A percentile compares a stretch with the other conserved stretches of the same genome.
Evolutionary conservation across 2,113 vertebrate genomes (phyloP).

Genomic region (Oryzias javanicus): DNA sequence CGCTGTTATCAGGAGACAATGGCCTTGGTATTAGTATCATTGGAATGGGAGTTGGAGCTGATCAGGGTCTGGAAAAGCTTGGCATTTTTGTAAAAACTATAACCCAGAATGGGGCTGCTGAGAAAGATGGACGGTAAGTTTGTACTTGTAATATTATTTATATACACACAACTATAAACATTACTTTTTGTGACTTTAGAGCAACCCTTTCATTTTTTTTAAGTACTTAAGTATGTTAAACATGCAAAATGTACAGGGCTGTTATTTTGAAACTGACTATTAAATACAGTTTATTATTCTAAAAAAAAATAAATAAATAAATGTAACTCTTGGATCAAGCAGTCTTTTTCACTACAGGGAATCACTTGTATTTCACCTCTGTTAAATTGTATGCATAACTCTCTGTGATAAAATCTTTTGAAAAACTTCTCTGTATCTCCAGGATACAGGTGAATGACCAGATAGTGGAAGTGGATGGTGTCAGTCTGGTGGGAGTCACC

Average conservation of each 20-base stretch:
- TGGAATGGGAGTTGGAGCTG: conserved; percentile 93
- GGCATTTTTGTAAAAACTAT: conserved; percentile 96
- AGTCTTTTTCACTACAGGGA: too few relatives aligned
- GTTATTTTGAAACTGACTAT: too few relatives aligned
- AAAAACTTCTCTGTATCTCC: conserved; percentile 17
- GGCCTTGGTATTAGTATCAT: conserved; percentile 94
- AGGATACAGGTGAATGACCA: conserved; percentile 89
- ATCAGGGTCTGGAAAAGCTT: conserved; percentile 91
- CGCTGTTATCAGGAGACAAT: conserved; percentile 80
- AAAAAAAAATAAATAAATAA: too few relatives aligned
- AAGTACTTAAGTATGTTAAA: background rate
- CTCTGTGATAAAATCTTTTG: background rate
- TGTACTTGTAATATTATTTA: fast-evolving
- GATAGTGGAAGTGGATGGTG: conserved; percentile 90
- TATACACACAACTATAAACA: background rate
- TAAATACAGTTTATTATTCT: too few relatives aligned
- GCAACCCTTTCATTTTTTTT: background rate
- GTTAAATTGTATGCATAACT: background rate
- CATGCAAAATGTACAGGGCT: background rate
- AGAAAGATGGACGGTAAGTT: conserved; percentile 84
- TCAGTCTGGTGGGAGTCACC: conserved; percentile 90
- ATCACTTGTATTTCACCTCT: background rate
- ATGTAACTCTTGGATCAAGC: too few relatives aligned
- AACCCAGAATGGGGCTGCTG: conserved; percentile 86
- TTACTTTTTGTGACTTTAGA: background rate